Conservation (phyloP, 2,113 vertebrate genomes). For the Cynopterus brachyotis region DNA sequence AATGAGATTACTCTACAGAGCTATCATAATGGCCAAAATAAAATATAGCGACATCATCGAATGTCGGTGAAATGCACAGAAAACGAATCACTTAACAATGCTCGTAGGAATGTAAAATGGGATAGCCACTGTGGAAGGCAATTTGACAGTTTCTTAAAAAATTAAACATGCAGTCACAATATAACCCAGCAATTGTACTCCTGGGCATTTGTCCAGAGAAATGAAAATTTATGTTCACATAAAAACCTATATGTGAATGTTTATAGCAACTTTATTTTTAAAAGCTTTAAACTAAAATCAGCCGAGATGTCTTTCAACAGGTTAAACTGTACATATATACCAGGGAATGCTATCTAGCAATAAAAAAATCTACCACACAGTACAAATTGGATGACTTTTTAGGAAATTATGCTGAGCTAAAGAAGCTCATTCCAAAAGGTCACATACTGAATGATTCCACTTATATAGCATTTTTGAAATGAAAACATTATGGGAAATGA, state of each 20-base stretch:
- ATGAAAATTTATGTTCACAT: background rate
- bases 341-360: background rate
- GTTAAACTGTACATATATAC: background rate
- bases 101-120: background rate
- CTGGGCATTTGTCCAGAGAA: constrained; percentile 6
- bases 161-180: background rate
- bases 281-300: background rate
- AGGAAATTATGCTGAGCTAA: background rate
- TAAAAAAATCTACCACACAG: background rate
- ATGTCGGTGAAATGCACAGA: background rate
- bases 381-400: background rate
- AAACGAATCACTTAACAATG: background rate
- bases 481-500: background rate
- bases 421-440: background rate
- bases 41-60: background rate
- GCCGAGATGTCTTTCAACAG: background rate
- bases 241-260: background rate
- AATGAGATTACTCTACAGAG: background rate
- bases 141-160: background rate
- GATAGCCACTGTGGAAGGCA: background rate
- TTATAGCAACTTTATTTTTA: constrained; percentile 1
- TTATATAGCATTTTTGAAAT: background rate
- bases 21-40: background rate
- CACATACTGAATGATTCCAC: background rate
- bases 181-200: background rate